These are phyloP conservation scores for Hemitrygon akajei DNA, from an alignment of 2,797 vertebrate species.

Conservation along the genomic window DNA sequence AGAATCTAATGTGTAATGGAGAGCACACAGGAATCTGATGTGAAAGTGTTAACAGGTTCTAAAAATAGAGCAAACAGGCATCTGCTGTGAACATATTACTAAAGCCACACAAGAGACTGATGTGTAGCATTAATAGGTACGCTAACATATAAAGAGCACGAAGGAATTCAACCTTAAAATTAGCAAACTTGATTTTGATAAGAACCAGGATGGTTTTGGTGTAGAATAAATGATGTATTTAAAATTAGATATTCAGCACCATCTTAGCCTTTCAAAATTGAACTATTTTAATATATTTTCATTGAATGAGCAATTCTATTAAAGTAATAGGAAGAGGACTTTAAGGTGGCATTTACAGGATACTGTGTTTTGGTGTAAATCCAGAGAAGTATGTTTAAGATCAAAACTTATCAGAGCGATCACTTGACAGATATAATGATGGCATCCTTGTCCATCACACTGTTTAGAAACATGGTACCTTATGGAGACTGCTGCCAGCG, in stretches of 20 bases:
- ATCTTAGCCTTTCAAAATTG: neutral
- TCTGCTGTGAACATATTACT: neutral
- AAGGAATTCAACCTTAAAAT: neutral
- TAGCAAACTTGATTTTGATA: neutral
- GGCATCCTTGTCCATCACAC: neutral
- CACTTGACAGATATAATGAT: neutral
- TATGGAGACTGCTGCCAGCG: neutral
- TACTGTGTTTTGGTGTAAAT: neutral
- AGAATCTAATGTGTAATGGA: neutral
- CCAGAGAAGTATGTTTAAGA: neutral
- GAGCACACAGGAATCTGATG: neutral
- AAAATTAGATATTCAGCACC: neutral
- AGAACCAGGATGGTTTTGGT: neutral
- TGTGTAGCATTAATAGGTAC: neutral
- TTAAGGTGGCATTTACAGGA: neutral
- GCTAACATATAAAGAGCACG: neutral
- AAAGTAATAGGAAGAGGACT: neutral
- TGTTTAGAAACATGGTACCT: neutral
- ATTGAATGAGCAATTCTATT: neutral
- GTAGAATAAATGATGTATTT: neutral
- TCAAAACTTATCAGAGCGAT: neutral
- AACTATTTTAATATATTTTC: neutral
- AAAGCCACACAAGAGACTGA: neutral
- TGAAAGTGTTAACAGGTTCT: neutral
- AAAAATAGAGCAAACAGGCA: neutral